Evolutionary conservation across 2,797 vertebrate genomes (phyloP), one percentile per base, ranked within the genome.

Genomic region (Chanos chanos): DNA sequence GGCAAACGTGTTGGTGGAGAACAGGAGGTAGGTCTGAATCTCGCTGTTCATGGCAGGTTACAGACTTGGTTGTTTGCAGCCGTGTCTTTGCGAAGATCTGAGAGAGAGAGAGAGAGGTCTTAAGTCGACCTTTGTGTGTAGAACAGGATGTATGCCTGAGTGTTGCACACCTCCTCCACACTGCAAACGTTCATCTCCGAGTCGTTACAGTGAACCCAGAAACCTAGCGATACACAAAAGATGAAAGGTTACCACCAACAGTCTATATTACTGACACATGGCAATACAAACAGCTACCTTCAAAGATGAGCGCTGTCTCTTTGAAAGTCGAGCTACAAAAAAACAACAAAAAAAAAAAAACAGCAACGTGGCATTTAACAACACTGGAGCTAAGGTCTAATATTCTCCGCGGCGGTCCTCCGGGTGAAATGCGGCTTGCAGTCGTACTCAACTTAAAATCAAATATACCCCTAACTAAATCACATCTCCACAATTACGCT

Each of bases 191-290:
- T 97, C 93, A 99, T 91, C 87, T 96, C 94, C 78, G 96, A 99
- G 91, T 99, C 96, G 63, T 99, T 99, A 90, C 96, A 99, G 93
- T 99, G 96, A 82, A 99, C 94, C 96, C 96, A 99, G 86, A 99
- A 99, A 83, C 94, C 96, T 99, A 86, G 57, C 37, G 47, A 74
- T 0, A 48, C 28, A 33, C 28, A 47, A 4, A 44, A 33, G n/a
- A n/a, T n/a, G n/a, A n/a, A n/a, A n/a, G n/a, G n/a, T n/a, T n/a
- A n/a, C n/a, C n/a, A n/a, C n/a, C n/a, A n/a, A n/a, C n/a, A n/a
- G n/a, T n/a, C n/a, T n/a, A n/a, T n/a, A n/a, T n/a, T n/a, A n/a
- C n/a, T n/a, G n/a, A n/a, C n/a, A 50, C 47, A 31, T 25, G 10
- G 3, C 33, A 33, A 31, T 1, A 44, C 41, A 18, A 18, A 9